These are phyloP conservation scores for Tineola bisselliella DNA, from an alignment of 2,888 invertebrate species.

Conservation along the genomic window DNA sequence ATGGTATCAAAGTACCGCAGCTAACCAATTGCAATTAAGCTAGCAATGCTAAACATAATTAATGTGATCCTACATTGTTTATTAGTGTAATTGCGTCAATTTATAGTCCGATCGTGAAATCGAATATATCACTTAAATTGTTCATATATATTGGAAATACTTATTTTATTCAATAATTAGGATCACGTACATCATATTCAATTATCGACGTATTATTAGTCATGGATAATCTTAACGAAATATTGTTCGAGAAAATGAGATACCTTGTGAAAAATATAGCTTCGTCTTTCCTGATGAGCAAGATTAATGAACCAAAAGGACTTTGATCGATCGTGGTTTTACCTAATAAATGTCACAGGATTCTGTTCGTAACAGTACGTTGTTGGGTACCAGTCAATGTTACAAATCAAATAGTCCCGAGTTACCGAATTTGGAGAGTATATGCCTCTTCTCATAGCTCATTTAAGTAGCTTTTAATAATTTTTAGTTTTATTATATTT, in stretches of 20 bases:
- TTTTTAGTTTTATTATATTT: too few species aligned
- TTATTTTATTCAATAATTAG: too few species aligned
- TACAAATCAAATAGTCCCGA: background rate
- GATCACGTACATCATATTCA: background rate
- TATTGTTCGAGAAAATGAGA: conserved; percentile 34
- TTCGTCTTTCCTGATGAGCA: conserved; percentile 41
- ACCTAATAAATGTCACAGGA: conserved; percentile 51
- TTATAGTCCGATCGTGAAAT: too few species aligned
- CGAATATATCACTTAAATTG: too few species aligned
- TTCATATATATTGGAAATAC: too few species aligned
- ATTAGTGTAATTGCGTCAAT: too few species aligned
- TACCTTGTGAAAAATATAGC: conserved; percentile 45
- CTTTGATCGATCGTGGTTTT: conserved; percentile 62
- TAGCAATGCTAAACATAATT: too few species aligned
- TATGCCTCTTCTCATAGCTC: conserved; percentile 29
- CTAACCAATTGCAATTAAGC: too few species aligned
- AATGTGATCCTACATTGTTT: too few species aligned
- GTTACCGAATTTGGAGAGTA: conserved; percentile 20
- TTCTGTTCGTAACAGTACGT: conserved; percentile 32
- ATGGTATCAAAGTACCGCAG: too few species aligned
- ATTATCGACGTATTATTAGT: background rate
- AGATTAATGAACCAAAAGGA: conserved; percentile 62
- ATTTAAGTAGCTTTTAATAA: too few species aligned
- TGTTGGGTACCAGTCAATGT: background rate
- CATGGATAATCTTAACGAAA: background rate